Evolutionary conservation across 2,797 vertebrate genomes (phyloP).

Genomic region (Onychomys torridus): DNA sequence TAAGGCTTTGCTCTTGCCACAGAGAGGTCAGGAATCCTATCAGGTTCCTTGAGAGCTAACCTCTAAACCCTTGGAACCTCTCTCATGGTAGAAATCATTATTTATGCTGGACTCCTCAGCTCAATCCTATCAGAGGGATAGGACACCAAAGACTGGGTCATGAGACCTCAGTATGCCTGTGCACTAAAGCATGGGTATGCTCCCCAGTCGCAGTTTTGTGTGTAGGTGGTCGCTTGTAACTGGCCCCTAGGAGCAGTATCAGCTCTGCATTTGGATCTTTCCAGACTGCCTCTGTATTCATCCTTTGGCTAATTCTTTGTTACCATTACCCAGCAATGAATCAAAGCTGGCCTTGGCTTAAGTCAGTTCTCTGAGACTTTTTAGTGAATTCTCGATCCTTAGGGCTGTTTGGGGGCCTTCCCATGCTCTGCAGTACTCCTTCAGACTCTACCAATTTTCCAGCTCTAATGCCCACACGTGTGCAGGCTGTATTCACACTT

Average conservation of each 20-base stretch:
- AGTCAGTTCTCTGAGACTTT: constrained; percentile 17
- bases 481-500: not conserved
- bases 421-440: not conserved
- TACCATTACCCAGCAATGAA: constrained; percentile 17
- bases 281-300: not conserved
- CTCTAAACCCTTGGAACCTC: not conserved
- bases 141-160: not conserved
- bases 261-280: not conserved
- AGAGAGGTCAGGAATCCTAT: not conserved
- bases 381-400: not conserved
- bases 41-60: not conserved
- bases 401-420: not conserved
- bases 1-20: constrained; percentile 14
- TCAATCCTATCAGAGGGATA: not conserved
- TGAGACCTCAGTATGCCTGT: not conserved
- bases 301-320: not conserved
- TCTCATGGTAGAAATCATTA: not conserved
- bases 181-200: not conserved
- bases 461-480: not conserved
- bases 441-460: not conserved
- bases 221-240: not conserved
- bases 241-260: not conserved
- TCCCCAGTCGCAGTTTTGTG: not conserved
- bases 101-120: not conserved
- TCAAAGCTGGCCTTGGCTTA: not conserved